Conservation (phyloP, 1,140 invertebrate species). For the Trichogramma pretiosum region DNA sequence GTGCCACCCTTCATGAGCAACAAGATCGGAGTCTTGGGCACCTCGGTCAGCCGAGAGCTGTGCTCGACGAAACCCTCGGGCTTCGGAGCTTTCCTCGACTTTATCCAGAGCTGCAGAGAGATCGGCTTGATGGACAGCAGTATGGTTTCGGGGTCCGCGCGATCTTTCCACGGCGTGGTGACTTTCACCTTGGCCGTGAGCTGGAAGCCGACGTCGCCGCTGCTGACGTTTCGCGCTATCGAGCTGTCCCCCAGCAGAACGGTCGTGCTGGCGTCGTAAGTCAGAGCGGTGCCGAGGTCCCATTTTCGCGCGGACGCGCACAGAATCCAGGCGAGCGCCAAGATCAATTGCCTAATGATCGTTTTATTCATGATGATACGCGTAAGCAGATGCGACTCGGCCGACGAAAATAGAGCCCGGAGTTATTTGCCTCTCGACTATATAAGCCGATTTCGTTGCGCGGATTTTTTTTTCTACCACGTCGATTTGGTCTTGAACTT, state of each 20-base stretch:
- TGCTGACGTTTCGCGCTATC: constrained; percentile 17
- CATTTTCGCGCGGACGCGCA: constrained; percentile 27
- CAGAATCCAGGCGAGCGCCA: no score
- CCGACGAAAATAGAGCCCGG: no score
- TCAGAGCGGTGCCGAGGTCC: constrained; percentile 31
- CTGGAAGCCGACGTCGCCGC: constrained; percentile 53
- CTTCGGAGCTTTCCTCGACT: constrained; percentile 52
- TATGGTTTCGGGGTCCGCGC: constrained; percentile 34
- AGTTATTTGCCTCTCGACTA: no score
- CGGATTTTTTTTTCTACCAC: no score
- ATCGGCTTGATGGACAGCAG: constrained; percentile 43
- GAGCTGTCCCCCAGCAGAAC: constrained; percentile 46
- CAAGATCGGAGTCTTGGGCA: constrained; percentile 47
- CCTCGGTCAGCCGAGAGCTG: constrained; percentile 48
- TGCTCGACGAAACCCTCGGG: constrained; percentile 57
- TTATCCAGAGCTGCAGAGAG: constrained; percentile 52
- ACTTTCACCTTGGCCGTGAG: constrained; percentile 44
- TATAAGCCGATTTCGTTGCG: no score
- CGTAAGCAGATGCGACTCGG: no score
- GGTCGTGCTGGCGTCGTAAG: constrained; percentile 43
- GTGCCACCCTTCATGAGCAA: constrained; percentile 52
- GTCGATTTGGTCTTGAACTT: no score
- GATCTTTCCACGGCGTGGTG: constrained; percentile 47
- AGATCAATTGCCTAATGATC: no score
- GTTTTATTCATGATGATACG: no score